Evolutionary conservation across 2,113 vertebrate genomes (phyloP).

Genomic region (Alosa alosa): DNA sequence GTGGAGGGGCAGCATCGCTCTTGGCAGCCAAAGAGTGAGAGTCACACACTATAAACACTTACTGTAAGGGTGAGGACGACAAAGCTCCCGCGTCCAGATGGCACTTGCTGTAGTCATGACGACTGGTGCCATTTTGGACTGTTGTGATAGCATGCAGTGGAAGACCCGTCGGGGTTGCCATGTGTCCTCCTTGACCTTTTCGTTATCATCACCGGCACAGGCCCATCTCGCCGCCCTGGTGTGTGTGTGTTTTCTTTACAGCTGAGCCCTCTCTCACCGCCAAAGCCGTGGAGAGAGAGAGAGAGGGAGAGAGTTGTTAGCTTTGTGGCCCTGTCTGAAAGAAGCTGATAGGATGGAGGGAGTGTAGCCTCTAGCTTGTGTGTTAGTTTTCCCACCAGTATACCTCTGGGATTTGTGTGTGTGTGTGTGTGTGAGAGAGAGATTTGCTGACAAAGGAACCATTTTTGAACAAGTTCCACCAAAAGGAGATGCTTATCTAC

Average conservation of each 20-base stretch:
- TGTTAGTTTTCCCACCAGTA: slow-evolving; percentile 4
- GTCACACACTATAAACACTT: not conserved
- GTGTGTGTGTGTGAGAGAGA: not conserved
- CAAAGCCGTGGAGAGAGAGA: not conserved
- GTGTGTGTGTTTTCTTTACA: not conserved
- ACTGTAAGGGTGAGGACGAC: not conserved
- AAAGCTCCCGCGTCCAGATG: not conserved
- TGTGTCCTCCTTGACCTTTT: slow-evolving; percentile 12
- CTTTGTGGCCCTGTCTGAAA: not conserved
- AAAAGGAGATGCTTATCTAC: not conserved
- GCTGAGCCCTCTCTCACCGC: not conserved
- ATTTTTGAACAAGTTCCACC: not conserved
- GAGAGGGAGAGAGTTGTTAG: not conserved
- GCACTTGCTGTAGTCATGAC: slow-evolving; percentile 6
- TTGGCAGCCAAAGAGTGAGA: slow-evolving; percentile 9
- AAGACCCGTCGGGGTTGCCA: not conserved
- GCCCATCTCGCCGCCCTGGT: not conserved
- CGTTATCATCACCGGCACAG: not conserved
- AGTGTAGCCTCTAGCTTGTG: not conserved
- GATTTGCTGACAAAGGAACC: not conserved
- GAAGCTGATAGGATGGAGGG: not conserved
- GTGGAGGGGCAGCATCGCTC: not conserved
- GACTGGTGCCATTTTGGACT: slow-evolving; percentile 11
- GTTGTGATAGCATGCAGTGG: not conserved
- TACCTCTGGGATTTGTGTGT: slow-evolving; percentile 5